Evolutionary conservation across 2,888 invertebrate species (phyloP), one percentile per base, ranked within the genome.

Genomic region (Pteria penguin): DNA sequence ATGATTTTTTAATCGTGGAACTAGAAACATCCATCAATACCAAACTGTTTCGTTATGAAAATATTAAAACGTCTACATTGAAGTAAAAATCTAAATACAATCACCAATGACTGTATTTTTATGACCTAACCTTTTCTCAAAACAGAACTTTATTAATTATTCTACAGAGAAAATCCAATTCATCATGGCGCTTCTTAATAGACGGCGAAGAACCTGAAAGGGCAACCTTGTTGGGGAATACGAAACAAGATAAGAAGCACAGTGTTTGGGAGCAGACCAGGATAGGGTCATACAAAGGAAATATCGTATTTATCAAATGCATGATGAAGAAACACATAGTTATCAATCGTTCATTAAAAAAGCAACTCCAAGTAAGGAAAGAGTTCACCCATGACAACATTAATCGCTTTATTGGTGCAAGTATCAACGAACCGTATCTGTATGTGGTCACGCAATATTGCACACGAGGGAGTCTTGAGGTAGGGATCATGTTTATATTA

Each of bases 251-350:
- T 11, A 67, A 61, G 27, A 67, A 67, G 31, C 54, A 61, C 2
- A 65, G 63, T 24, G 22, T 22, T 0, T 58, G 63, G 1, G 24
- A 36, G 2, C 52, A 71, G n/a, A 74, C 70, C 22, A 61, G 31
- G n/a, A 54, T 86, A 11, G 91, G 90, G 1, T 85, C 89, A 14
- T 91, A 88, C 81, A 89, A 87, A 66, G 90, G 91, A 24, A 87
- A 84, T 2, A 80, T 88, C 82, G 97, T 98, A 45, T 95, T 98
- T 78, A 96, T 98, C 82, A 97, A 97, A 91, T 96, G 97, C 90
- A 78, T 90, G 32, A 79, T 81, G 8, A 87, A 84, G 68, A 86
- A 88, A 72, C 85, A 85, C 66, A 82, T 91, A 55, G 90, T 90
- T 61, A 81, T 92, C 29, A 90, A 87, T 45, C 72, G 91, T 29